Evolutionary conservation across 1,140 invertebrate genomes (phyloP).

Genomic region (Sogatella furcifera): DNA sequence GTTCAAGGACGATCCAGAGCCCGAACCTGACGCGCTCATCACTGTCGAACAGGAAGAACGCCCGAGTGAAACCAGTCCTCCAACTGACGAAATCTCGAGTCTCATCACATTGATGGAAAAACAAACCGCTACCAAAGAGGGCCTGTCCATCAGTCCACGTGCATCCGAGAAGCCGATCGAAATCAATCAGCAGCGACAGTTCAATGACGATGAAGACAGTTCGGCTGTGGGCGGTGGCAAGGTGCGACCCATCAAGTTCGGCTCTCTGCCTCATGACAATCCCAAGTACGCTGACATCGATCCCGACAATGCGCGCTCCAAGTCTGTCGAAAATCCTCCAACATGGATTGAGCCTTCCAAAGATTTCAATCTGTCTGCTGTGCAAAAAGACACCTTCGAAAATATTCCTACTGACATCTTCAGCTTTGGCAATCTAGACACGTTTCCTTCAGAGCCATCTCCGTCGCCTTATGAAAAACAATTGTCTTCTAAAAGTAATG

Average conservation of each 20-base stretch:
- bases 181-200: conserved; percentile 9
- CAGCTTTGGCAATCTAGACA: background rate
- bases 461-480: no score
- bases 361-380: conserved; percentile 2
- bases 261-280: conserved; percentile 11
- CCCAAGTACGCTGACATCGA: background rate
- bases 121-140: background rate
- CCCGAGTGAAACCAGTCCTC: background rate
- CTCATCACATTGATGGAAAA: background rate
- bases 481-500: no score
- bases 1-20: conserved; percentile 14
- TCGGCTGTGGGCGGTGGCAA: background rate
- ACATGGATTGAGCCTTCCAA: conserved; percentile 1
- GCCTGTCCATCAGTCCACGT: background rate
- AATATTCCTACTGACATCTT: background rate
- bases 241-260: conserved; percentile 4
- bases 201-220: background rate
- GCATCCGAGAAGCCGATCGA: conserved; percentile 9
- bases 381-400: background rate
- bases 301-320: conserved; percentile 10
- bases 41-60: no score
- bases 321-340: conserved; percentile 10
- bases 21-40: background rate
- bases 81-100: background rate
- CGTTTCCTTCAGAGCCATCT: no score